phyloP scores from a whole-genome alignment of 2,888 invertebrate species.

The Xestia xanthographa region DNA sequence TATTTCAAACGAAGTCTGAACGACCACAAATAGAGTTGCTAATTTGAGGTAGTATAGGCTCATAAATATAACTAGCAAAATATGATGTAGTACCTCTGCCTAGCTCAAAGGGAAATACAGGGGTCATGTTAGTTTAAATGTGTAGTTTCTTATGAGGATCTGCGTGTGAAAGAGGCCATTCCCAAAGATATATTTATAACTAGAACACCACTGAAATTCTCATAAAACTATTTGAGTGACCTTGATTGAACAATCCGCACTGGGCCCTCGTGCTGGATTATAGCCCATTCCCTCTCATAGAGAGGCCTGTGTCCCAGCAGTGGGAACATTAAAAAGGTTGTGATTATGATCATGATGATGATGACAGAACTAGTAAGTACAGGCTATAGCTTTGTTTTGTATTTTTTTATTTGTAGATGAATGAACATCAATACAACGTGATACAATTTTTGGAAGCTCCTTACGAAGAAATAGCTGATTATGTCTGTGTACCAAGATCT shows the following conservation, averaged over 20 bases:
- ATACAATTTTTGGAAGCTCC: slow-evolving; percentile 14
- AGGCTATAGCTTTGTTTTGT: neutral
- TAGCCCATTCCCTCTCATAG: too few relatives aligned
- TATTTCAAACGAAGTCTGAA: too few relatives aligned
- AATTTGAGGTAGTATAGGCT: too few relatives aligned
- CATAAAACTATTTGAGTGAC: neutral
- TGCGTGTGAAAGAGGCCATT: neutral
- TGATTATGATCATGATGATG: too few relatives aligned
- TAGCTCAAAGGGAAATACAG: neutral
- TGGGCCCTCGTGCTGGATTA: too few relatives aligned
- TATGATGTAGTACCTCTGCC: neutral
- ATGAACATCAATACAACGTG: neutral
- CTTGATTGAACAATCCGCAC: neutral
- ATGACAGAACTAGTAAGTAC: too few relatives aligned
- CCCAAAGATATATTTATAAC: neutral
- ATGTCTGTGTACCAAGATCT: slow-evolving; percentile 18
- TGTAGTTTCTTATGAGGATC: neutral
- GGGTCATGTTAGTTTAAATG: neutral
- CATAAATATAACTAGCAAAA: neutral
- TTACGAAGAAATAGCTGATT: slow-evolving; percentile 6
- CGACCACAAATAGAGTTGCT: too few relatives aligned
- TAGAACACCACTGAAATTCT: neutral
- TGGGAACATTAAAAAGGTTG: too few relatives aligned
- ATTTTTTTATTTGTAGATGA: slow-evolving; percentile 23
- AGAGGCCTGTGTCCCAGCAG: too few relatives aligned